Evolutionary conservation across 2,888 invertebrate genomes (phyloP).

Genomic region (Tetropium fuscum): DNA sequence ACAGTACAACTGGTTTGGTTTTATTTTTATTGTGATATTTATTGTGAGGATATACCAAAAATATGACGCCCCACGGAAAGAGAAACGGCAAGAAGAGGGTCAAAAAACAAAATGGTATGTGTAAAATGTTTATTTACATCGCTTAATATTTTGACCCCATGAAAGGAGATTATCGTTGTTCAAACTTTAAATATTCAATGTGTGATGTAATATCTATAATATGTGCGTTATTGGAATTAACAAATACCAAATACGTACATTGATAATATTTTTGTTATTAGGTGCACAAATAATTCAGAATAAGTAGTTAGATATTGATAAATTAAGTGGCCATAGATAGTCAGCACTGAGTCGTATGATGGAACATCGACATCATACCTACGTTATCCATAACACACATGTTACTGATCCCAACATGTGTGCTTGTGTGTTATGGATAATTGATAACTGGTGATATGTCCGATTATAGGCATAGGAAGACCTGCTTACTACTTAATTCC

Average conservation of each 20-base stretch:
- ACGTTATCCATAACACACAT: no score
- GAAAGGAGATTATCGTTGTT: slow-evolving; percentile 9
- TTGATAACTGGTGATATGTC: no score
- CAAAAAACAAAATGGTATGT: slow-evolving; percentile 59
- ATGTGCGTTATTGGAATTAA: slow-evolving; percentile 6
- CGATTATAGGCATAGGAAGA: no score
- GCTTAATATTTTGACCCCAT: slow-evolving; percentile 31
- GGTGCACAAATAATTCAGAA: no score
- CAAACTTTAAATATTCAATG: slow-evolving; percentile 8
- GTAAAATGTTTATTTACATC: slow-evolving; percentile 24
- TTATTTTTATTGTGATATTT: slow-evolving; percentile 24
- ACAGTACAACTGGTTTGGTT: slow-evolving; percentile 20
- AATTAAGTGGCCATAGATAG: no score
- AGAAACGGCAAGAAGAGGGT: slow-evolving; percentile 56
- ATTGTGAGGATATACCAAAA: slow-evolving; percentile 22
- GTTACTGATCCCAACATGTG: no score
- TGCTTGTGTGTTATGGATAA: no score
- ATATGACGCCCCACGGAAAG: slow-evolving; percentile 52
- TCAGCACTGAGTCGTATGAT: no score
- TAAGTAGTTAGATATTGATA: no score
- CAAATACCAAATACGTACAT: background rate
- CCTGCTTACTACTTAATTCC: no score
- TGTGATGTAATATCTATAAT: slow-evolving; percentile 19
- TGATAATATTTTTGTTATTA: no score
- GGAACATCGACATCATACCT: no score